These are phyloP conservation scores for Oryzias sinensis DNA, from an alignment of 2,797 vertebrate genomes.

Conservation along the genomic window DNA sequence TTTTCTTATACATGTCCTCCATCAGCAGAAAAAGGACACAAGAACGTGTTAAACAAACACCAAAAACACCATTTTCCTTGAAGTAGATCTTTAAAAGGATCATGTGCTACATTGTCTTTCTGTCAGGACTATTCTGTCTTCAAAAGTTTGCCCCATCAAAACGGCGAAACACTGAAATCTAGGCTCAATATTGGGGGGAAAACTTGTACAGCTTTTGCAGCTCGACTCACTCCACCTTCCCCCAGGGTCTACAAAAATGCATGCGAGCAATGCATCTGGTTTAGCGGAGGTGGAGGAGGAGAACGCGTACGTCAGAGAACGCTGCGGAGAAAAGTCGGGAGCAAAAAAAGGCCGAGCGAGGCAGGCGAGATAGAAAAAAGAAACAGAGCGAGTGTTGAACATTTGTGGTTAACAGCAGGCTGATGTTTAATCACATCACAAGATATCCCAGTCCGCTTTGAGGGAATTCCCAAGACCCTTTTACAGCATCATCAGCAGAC, in stretches of 20 bases:
- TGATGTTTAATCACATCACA: constrained; percentile 69
- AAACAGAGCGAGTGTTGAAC: constrained; percentile 24
- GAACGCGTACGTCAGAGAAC: constrained; percentile 33
- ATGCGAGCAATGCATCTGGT: constrained; percentile 20
- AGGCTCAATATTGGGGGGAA: constrained; percentile 36
- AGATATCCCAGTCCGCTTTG: constrained; percentile 60
- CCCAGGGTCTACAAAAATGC: constrained; percentile 19
- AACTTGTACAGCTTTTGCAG: constrained; percentile 30
- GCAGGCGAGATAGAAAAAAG: constrained; percentile 6
- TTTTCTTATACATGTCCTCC: too few relatives aligned
- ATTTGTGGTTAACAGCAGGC: constrained; percentile 61
- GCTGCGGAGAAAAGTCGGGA: constrained; percentile 19
- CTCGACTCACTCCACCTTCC: constrained; percentile 38
- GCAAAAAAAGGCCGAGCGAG: constrained; percentile 13
- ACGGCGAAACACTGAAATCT: constrained; percentile 25
- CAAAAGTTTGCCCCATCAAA: constrained; percentile 58
- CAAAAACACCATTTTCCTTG: too few relatives aligned
- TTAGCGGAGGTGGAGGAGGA: constrained; percentile 27
- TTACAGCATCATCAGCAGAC: constrained; percentile 61
- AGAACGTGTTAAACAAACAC: too few relatives aligned
- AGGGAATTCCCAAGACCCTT: constrained; percentile 67
- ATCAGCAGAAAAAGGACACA: too few relatives aligned
- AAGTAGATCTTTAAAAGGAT: too few relatives aligned
- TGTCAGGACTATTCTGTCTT: constrained; percentile 68
- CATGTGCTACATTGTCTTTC: too few relatives aligned